phyloP scores from a whole-genome alignment of 2,113 vertebrate species.

The Puma concolor region DNA sequence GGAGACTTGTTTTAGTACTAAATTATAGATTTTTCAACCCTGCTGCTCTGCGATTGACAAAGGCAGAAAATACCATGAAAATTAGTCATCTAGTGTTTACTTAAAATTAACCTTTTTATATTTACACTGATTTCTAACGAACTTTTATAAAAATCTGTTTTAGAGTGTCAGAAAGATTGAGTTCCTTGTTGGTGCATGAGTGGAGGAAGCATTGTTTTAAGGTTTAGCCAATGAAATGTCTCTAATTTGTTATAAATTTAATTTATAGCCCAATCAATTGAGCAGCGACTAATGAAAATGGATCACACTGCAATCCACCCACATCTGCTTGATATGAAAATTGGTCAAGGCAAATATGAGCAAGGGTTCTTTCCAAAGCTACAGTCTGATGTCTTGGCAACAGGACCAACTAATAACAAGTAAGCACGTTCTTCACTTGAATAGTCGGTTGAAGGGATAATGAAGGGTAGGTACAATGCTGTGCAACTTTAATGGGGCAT shows the following conservation, averaged over 20 bases:
- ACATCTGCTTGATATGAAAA: constrained; percentile 98
- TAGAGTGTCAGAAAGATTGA: constrained; percentile 10
- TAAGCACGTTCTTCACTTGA: constrained; percentile 83
- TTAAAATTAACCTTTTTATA: constrained; percentile 48
- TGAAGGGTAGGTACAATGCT: neutral
- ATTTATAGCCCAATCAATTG: constrained; percentile 92
- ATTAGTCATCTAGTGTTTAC: constrained; percentile 34
- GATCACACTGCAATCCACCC: constrained; percentile 98
- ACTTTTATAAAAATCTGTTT: constrained; percentile 49
- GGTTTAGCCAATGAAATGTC: constrained; percentile 12
- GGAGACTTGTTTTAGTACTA: constrained; percentile 15
- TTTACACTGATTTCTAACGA: constrained; percentile 49
- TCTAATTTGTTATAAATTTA: constrained; percentile 71
- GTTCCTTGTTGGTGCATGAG: constrained; percentile 9
- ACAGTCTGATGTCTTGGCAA: constrained; percentile 94
- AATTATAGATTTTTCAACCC: constrained; percentile 18
- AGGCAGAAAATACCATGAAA: constrained; percentile 33
- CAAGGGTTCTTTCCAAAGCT: constrained; percentile 97
- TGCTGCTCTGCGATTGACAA: neutral
- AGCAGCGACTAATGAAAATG: constrained; percentile 94
- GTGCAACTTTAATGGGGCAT: neutral
- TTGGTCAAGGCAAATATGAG: constrained; percentile 97
- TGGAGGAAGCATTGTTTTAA: constrained; percentile 33
- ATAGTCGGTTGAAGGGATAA: neutral
- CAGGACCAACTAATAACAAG: constrained; percentile 95